Conservation (phyloP, 2,113 vertebrate species). For the Tupaia chinensis region DNA sequence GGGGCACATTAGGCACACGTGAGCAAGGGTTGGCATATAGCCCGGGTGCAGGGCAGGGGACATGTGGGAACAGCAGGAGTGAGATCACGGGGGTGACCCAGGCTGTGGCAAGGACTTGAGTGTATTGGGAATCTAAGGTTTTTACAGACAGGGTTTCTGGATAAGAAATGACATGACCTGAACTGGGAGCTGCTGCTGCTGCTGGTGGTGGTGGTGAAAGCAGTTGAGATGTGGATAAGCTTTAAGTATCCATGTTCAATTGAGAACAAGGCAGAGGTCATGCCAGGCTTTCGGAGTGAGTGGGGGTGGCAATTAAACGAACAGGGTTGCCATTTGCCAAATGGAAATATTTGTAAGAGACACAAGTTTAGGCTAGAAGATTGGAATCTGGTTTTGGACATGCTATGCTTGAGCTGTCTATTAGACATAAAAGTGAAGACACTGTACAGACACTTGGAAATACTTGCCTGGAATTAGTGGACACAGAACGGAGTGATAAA, state of each 20-base stretch:
- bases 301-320: not conserved
- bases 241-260: not conserved
- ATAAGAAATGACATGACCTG: not conserved
- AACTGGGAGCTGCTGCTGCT: not conserved
- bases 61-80: not conserved
- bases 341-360: not conserved
- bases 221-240: not conserved
- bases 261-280: not conserved
- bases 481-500: not conserved
- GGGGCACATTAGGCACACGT: rapidly evolving
- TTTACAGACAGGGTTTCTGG: not conserved
- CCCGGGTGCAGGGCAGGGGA: not conserved
- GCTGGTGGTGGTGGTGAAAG: not conserved
- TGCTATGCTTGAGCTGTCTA: not conserved
- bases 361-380: not conserved
- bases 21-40: not conserved
- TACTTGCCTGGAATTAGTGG: not conserved
- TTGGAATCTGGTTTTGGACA: not conserved
- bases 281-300: not conserved
- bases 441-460: not conserved
- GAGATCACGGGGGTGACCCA: not conserved
- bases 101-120: not conserved
- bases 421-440: not conserved
- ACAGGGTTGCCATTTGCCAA: not conserved
- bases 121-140: not conserved